Percentiles rank a stretch among this genome's conserved stretches.
These are phyloP conservation scores for Lasioglossum malachurum DNA, from an alignment of 2,888 invertebrate species.

Conservation along the genomic window DNA sequence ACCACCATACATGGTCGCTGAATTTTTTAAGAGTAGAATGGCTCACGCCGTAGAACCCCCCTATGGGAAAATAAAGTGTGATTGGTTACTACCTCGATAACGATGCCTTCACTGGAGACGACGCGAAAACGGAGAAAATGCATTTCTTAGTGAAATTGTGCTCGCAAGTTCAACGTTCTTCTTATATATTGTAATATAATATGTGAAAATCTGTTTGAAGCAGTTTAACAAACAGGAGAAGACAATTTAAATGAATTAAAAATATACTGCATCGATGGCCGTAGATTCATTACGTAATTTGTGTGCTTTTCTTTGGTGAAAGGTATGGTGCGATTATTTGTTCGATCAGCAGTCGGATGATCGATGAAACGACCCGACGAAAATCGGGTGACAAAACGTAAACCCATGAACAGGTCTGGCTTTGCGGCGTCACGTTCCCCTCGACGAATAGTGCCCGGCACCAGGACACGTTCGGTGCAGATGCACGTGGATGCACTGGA, in stretches of 20 bases:
- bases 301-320: not conserved
- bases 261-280: too few relatives aligned
- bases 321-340: not conserved
- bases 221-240: too few relatives aligned
- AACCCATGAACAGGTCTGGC: slow-evolving; percentile 37
- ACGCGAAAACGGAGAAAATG: not conserved
- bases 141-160: not conserved
- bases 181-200: too few relatives aligned
- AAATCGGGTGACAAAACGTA: not conserved
- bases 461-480: slow-evolving; percentile 68
- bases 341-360: not conserved
- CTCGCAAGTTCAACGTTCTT: not conserved
- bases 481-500: slow-evolving; percentile 66
- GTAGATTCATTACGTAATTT: too few relatives aligned
- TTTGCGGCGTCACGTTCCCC: slow-evolving; percentile 72
- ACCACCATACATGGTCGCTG: not conserved
- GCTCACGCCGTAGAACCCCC: not conserved
- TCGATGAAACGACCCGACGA: not conserved
- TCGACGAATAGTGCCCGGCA: slow-evolving; percentile 26
- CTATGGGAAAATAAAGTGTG: not conserved
- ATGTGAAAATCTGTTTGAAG: too few relatives aligned
- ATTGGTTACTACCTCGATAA: not conserved
- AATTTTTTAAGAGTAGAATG: not conserved
- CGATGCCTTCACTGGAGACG: not conserved
- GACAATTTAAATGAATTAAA: too few relatives aligned